A percentile compares a stretch with the other conserved stretches of the same genome.
These are phyloP conservation scores for Tetranychus piercei DNA, from an alignment of 2,888 invertebrate species.

Conservation along the genomic window DNA sequence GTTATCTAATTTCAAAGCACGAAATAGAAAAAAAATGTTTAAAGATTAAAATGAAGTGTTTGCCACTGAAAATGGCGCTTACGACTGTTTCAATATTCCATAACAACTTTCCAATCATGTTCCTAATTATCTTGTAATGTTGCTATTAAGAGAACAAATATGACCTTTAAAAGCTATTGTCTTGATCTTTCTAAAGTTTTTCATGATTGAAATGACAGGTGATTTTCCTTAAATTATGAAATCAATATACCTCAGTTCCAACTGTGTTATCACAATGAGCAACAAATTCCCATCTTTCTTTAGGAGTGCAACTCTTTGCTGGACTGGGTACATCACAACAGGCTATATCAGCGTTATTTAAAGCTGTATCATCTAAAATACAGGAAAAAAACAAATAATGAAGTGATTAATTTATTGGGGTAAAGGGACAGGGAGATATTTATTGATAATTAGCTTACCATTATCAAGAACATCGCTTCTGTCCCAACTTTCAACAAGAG, in stretches of 20 bases:
- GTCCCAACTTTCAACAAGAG: background rate
- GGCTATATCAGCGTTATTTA: background rate
- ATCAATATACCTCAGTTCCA: background rate
- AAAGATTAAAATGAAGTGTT: too few species aligned
- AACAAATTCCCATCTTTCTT: slow-evolving; percentile 8
- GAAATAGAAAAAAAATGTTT: too few species aligned
- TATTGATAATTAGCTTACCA: background rate
- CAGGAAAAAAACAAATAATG: background rate
- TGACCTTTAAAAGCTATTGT: background rate
- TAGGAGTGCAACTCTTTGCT: slow-evolving; percentile 2
- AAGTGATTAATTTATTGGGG: background rate
- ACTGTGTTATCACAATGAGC: slow-evolving; percentile 9
- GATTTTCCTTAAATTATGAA: background rate
- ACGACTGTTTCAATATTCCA: too few species aligned
- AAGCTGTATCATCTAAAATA: slow-evolving; percentile 7
- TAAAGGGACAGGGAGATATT: background rate
- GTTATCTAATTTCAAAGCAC: too few species aligned
- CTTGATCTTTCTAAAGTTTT: background rate
- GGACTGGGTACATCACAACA: slow-evolving; percentile 4
- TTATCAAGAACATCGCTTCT: background rate
- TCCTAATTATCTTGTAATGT: background rate
- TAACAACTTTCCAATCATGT: too few species aligned
- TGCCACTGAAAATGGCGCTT: too few species aligned
- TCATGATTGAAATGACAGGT: background rate
- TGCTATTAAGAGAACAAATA: background rate